phyloP scores from a whole-genome alignment of 2,888 invertebrate genomes.

The Amphipoea oculea region DNA sequence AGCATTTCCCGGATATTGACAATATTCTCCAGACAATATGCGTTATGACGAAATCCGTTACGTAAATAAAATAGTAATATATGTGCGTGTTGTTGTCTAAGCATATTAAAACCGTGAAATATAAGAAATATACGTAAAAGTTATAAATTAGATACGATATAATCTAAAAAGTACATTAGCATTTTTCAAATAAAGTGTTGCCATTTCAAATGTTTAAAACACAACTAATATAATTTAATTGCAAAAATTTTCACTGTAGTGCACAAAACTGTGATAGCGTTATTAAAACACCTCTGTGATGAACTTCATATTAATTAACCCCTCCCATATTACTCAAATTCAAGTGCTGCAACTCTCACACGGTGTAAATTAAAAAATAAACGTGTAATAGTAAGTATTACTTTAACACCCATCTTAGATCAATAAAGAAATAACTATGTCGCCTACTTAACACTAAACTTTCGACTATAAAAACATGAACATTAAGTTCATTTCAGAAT shows the following conservation, averaged over 20 bases:
- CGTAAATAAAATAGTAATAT: constrained; percentile 17
- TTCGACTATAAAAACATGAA: not conserved
- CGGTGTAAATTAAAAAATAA: constrained; percentile 11
- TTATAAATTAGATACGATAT: constrained; percentile 10
- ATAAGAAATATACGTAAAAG: constrained; percentile 17
- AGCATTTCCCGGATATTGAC: not conserved
- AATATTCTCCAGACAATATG: constrained; percentile 2
- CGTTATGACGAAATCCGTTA: not conserved
- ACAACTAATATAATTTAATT: constrained; percentile 11
- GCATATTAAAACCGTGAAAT: constrained; percentile 46
- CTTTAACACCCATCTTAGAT: not conserved
- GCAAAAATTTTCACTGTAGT: constrained; percentile 26
- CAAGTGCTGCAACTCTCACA: constrained; percentile 33
- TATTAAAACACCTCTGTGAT: constrained; percentile 12
- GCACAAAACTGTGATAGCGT: constrained; percentile 37
- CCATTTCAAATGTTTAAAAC: constrained; percentile 7
- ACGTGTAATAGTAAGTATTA: not conserved
- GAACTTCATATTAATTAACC: not conserved
- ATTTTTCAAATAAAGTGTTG: constrained; percentile 16
- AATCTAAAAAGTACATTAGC: constrained; percentile 6
- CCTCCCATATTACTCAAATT: not conserved
- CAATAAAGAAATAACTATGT: not conserved
- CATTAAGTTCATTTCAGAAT: not conserved
- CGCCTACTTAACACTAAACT: constrained; percentile 8
- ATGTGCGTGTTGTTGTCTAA: constrained; percentile 46